Base-by-base conservation (phyloP, 2,113 vertebrate genomes). In the Cottus gobio region DNA sequence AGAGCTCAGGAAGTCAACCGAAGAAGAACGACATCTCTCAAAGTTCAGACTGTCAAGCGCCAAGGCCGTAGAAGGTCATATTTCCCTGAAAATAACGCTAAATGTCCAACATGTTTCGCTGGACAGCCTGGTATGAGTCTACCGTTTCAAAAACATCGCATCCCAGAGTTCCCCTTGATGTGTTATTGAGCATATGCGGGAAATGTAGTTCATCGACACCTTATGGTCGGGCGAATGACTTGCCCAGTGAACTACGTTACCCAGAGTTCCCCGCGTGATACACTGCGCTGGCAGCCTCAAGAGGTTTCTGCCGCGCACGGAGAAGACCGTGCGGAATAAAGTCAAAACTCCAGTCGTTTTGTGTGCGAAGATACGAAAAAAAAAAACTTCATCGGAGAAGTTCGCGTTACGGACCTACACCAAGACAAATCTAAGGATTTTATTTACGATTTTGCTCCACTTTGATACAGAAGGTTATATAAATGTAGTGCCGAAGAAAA, bases 251-350 rank as follows among this genome's bases (percentile, higher is more conserved):
- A 94, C 95, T 93, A 76, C 92, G 71, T 79, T 85, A 85, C 92
- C 95, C 94, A 87, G 71, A 2, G 91, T 46, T 0, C 88, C 30
- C 0, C 7, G 0, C 42, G 18, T 1, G 22, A 4, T 31, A 67
- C 61, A 78, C 34, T 64, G 66, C 61, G 75, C 71, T 79, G 82
- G 80, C 65, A 80, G 73, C 85, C 89, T 87, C 87, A 84, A 94
- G 91, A 88, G 92, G 87, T 73, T 93, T 89, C 90, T 89, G 78
- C 93, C 94, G 95, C 93, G 94, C 92, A 84, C 69, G 71, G 76
- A 86, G 81, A 81, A 72, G 87, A 89, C 83, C 46, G 90, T 90
- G 91, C 93, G 86, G 85, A 94, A 91, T 89, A 90, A 91, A 92
- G 87, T 92, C 91, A 83, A 77, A 93, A 93, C 91, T 94, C 90